A percentile compares a stretch with the other conserved stretches of the same genome.
These are phyloP conservation scores for Trissonchulus latispiculum DNA, from an alignment of 2,888 invertebrate species.

Conservation along the genomic window DNA sequence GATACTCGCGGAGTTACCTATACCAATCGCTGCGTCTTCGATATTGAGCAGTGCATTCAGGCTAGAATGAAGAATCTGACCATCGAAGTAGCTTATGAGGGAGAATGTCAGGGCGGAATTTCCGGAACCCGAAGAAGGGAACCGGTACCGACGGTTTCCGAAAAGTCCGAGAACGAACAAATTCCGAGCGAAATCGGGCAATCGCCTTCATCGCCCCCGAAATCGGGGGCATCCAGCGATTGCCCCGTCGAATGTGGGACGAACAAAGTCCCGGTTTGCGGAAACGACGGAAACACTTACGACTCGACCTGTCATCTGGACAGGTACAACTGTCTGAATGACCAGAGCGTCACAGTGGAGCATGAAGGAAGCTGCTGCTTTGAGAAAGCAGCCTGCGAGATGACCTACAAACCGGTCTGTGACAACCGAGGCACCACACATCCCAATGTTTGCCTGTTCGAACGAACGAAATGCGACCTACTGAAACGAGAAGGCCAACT, in stretches of 20 bases:
- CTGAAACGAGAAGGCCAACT: not conserved
- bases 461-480: constrained; percentile 1
- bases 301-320: not conserved
- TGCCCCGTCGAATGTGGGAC: not conserved
- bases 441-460: constrained; percentile 14
- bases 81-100: not conserved
- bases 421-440: constrained; percentile 13
- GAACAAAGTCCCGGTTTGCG: not conserved
- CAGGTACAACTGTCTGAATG: not conserved
- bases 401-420: constrained; percentile 10
- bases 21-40: not conserved
- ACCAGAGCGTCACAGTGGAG: not conserved
- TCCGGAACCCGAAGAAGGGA: not conserved
- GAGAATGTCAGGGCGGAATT: not conserved
- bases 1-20: constrained; percentile 11
- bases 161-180: not conserved
- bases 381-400: not conserved
- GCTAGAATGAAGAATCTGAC: not conserved
- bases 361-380: constrained; percentile 6
- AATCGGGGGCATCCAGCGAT: not conserved
- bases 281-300: not conserved
- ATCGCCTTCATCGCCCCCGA: not conserved
- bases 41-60: constrained; percentile 7
- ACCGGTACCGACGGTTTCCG: not conserved
- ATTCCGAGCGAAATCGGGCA: not conserved